These are phyloP conservation scores for Rallus limicola DNA, from an alignment of 2,113 vertebrate species.

Conservation along the genomic window DNA sequence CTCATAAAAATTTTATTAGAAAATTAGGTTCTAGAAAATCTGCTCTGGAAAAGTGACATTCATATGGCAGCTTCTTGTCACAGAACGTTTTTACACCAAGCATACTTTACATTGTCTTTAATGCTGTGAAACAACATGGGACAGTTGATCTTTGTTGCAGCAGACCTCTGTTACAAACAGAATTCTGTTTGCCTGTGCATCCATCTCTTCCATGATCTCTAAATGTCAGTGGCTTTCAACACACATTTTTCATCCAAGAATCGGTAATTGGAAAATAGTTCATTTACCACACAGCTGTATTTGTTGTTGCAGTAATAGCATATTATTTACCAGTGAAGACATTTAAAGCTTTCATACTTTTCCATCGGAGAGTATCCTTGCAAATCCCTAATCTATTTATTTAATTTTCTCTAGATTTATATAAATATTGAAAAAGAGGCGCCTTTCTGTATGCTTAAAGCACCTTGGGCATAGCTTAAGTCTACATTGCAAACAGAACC, in stretches of 20 bases:
- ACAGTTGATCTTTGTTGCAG: neutral
- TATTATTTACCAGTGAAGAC: slow-evolving; percentile 60
- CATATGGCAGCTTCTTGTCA: neutral
- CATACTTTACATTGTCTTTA: accelerated
- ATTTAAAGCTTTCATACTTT: slow-evolving; percentile 60
- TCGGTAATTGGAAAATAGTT: slow-evolving; percentile 51
- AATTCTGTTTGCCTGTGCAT: neutral
- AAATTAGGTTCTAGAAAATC: neutral
- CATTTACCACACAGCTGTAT: slow-evolving; percentile 47
- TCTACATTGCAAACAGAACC: slow-evolving; percentile 44
- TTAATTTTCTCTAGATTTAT: slow-evolving; percentile 67
- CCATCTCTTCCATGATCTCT: slow-evolving; percentile 11
- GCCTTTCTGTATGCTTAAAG: slow-evolving; percentile 62
- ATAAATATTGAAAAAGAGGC: slow-evolving; percentile 68
- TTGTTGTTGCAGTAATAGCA: slow-evolving; percentile 60
- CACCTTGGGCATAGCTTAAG: slow-evolving; percentile 58
- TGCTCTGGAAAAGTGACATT: neutral
- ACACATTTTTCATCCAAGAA: slow-evolving; percentile 26
- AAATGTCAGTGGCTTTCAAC: slow-evolving; percentile 14
- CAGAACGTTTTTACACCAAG: neutral
- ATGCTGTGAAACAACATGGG: neutral
- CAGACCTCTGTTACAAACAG: neutral
- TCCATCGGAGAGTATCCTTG: slow-evolving; percentile 57
- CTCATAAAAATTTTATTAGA: neutral
- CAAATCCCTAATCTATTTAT: slow-evolving; percentile 70